These are phyloP conservation scores for Cheilosia scutellata DNA, from an alignment of 2,888 invertebrate genomes.

Conservation along the genomic window DNA sequence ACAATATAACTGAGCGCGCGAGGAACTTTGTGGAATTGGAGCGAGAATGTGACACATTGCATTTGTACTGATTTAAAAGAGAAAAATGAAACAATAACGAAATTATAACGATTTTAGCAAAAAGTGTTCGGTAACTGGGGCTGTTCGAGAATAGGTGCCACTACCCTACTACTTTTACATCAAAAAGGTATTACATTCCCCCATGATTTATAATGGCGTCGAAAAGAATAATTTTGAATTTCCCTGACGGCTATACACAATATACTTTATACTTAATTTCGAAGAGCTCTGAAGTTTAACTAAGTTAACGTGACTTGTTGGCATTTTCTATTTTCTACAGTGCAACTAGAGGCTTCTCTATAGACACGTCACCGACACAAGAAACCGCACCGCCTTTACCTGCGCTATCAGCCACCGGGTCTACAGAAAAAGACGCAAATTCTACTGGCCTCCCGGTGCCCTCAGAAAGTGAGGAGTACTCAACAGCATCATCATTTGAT, in stretches of 20 bases:
- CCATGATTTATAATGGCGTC: constrained; percentile 9
- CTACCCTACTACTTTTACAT: too few relatives aligned
- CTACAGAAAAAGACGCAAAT: constrained; percentile 58
- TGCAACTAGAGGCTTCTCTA: constrained; percentile 82
- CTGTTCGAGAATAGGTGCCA: too few relatives aligned
- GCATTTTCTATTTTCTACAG: constrained; percentile 75
- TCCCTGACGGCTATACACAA: not conserved
- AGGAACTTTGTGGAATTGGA: not conserved
- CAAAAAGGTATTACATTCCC: not conserved
- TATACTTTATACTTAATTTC: not conserved
- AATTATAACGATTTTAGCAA: too few relatives aligned
- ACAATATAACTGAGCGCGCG: not conserved
- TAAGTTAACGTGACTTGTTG: not conserved
- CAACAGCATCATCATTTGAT: constrained; percentile 78
- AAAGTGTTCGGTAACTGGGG: too few relatives aligned
- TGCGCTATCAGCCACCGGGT: constrained; percentile 66
- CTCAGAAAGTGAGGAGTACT: constrained; percentile 81
- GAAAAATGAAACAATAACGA: too few relatives aligned
- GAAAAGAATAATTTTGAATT: constrained; percentile 1
- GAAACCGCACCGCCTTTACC: constrained; percentile 79
- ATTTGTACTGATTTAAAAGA: too few relatives aligned
- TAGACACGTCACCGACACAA: constrained; percentile 82
- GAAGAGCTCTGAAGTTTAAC: not conserved
- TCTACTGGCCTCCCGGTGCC: constrained; percentile 76
- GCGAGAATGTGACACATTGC: too few relatives aligned